Evolutionary conservation across 2,113 vertebrate genomes (phyloP).

Genomic region (Ptilonorhynchus violaceus): DNA sequence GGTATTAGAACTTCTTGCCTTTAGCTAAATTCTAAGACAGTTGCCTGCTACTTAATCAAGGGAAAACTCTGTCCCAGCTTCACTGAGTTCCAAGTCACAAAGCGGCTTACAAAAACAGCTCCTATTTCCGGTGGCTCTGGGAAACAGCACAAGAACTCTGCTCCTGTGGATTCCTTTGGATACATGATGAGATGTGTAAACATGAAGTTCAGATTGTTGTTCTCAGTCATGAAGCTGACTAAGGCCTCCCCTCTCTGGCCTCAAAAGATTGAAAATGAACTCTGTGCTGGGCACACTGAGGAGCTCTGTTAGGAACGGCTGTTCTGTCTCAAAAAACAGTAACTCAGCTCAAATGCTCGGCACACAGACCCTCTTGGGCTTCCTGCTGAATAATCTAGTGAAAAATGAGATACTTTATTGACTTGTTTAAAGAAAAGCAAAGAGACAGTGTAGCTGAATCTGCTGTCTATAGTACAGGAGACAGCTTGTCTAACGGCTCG

Average conservation of each 20-base stretch:
- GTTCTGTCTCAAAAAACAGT: background rate
- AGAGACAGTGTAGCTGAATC: background rate
- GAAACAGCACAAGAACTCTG: background rate
- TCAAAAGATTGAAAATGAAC: slow-evolving; percentile 23
- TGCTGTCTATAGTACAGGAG: background rate
- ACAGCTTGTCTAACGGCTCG: background rate
- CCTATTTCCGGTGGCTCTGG: background rate
- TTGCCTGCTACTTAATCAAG: background rate
- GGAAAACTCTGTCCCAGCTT: background rate
- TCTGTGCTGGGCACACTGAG: background rate
- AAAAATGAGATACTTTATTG: slow-evolving; percentile 16
- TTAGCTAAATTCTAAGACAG: background rate
- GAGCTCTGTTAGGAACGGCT: background rate
- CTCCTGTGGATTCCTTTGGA: background rate
- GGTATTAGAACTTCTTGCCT: background rate
- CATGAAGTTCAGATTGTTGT: background rate
- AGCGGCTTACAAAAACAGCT: background rate
- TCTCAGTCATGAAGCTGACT: background rate
- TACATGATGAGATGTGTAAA: background rate
- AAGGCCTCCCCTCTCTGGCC: background rate
- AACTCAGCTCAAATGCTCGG: background rate
- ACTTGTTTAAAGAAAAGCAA: slow-evolving; percentile 1
- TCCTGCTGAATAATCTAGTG: slow-evolving; percentile 6
- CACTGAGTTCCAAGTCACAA: background rate
- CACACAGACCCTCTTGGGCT: background rate